Evolutionary conservation across 2,113 vertebrate species (phyloP), one percentile per base, ranked within the genome.

Genomic region (Tautogolabrus adspersus): DNA sequence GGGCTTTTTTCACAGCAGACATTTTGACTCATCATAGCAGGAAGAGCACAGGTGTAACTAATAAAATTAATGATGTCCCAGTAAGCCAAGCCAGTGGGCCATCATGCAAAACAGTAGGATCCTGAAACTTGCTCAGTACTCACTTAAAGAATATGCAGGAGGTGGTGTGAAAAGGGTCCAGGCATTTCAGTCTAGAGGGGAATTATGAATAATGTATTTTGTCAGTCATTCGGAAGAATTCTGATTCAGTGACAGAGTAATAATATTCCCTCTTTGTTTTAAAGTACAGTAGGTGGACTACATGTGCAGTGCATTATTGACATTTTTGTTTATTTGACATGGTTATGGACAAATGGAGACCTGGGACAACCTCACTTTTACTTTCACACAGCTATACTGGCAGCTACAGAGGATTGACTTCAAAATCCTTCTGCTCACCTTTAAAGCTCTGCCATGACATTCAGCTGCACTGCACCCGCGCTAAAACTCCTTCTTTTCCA

Each of bases 351-450:
- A 49, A 65, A 72, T 21, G 1, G 54, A 42, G 42, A 72, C 46
- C 63, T 44, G 40, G 3, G 1, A 38, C 44, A 38, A 40, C 44
- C 38, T 64, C 51, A 54, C 10, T 64, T 65, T 52, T 10, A 30
- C 37, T 69, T 59, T 19, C 30, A 30, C 34, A 19, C 13, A 44
- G 22, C 59, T 23, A 19, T 51, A 11, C 57, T 21, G 13, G 34
- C 64, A 47, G n/a, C 56, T 59, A 26, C 47, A 46, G 23, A 19
- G 6, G 37, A 56, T 57, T 74, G 69, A 75, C 68, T 59, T 65
- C 21, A 72, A 62, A 65, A 57, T 55, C 68, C 37, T 47, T 61
- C 57, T 52, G 16, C 42, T 77, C 63, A 84, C 58, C 23, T 82
- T 77, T 76, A 63, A 83, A 70, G 49, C 56, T 55, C 23, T 58